These are phyloP conservation scores for Microcebus griseorufus DNA, from an alignment of 2,113 vertebrate species.

Conservation along the genomic window DNA sequence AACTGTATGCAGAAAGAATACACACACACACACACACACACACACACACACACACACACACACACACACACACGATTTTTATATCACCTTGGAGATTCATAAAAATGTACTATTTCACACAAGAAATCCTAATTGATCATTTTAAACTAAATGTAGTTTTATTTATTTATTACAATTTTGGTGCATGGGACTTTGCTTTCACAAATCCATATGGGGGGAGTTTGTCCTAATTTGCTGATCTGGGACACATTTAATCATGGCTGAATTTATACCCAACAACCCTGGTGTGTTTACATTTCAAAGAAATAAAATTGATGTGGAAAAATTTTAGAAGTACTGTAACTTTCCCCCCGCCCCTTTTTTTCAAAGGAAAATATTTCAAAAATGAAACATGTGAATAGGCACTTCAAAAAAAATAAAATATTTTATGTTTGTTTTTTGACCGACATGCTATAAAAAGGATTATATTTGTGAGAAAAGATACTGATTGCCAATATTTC, in stretches of 20 bases:
- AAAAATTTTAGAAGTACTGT: conserved; percentile 68
- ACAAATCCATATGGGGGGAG: conserved; percentile 46
- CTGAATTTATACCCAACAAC: conserved; percentile 62
- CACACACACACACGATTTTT: conserved; percentile 28
- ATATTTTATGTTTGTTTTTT: conserved; percentile 77
- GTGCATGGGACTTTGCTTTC: conserved; percentile 72
- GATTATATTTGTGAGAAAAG: conserved; percentile 82
- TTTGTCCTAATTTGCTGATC: conserved; percentile 68
- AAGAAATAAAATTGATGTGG: conserved; percentile 73
- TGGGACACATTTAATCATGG: conserved; percentile 60
- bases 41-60: background rate
- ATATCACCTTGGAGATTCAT: conserved; percentile 50
- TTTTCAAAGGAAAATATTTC: conserved; percentile 73
- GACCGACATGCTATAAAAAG: conserved; percentile 68
- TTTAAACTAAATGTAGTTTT: conserved; percentile 67
- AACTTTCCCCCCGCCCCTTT: conserved; percentile 51
- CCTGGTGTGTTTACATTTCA: conserved; percentile 77
- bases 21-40: conserved; percentile 24
- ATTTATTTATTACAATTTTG: conserved; percentile 81
- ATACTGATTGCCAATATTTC: conserved; percentile 78
- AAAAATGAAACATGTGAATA: conserved; percentile 62
- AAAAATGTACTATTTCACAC: conserved; percentile 46
- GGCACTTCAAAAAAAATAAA: conserved; percentile 73
- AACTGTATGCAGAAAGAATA: conserved; percentile 50
- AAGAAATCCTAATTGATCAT: conserved; percentile 65